Percentiles rank a stretch among this genome's conserved stretches.
These are phyloP conservation scores for Rhizomys pruinosus DNA, from an alignment of 2,113 vertebrate genomes.

Conservation along the genomic window DNA sequence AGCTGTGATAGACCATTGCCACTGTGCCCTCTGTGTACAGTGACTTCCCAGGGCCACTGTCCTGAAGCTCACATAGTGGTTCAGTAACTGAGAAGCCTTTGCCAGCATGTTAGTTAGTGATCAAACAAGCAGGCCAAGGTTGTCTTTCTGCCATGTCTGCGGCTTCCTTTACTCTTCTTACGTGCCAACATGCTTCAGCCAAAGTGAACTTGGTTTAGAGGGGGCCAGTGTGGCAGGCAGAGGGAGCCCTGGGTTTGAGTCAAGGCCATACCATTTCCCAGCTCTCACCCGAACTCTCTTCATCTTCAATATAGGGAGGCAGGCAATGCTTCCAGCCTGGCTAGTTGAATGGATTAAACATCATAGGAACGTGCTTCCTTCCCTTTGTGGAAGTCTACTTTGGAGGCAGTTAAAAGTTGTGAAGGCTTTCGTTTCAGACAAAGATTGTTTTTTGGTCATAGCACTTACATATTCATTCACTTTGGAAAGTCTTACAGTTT, in stretches of 20 bases:
- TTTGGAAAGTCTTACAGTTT: background rate
- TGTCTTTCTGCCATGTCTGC: background rate
- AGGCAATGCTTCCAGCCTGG: background rate
- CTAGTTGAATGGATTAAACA: background rate
- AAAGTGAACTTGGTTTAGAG: background rate
- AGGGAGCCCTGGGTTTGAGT: background rate
- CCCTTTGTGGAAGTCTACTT: constrained; percentile 7
- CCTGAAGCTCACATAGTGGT: background rate
- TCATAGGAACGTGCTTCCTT: background rate
- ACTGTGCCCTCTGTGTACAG: background rate
- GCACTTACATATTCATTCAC: background rate
- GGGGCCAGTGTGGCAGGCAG: background rate
- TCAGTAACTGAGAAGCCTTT: background rate
- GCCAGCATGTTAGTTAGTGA: accelerated
- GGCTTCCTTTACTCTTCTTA: background rate
- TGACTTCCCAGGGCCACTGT: background rate
- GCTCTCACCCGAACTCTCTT: background rate
- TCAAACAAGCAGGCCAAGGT: background rate
- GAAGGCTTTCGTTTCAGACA: background rate
- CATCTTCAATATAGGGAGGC: background rate
- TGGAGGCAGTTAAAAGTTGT: background rate
- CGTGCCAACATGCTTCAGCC: background rate
- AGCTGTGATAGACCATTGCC: background rate
- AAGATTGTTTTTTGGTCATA: background rate
- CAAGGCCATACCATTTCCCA: background rate